A percentile compares a stretch with the other conserved stretches of the same genome.
Conservation (phyloP, 1,140 invertebrate genomes). For the Drosophila sucinea region DNA sequence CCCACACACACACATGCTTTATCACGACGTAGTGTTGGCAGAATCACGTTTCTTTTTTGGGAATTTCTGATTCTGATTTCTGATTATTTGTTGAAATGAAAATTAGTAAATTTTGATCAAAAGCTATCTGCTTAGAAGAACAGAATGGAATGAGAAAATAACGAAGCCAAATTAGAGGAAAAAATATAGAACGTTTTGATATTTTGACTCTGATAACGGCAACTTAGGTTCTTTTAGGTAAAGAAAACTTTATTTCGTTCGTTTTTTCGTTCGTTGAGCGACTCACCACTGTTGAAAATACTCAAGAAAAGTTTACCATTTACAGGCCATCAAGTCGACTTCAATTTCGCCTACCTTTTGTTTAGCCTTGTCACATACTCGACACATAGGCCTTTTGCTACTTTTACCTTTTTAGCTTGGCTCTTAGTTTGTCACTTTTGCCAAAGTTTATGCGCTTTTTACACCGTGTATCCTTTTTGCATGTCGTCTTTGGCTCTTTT, state of each 20-base stretch:
- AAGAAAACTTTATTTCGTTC: not conserved
- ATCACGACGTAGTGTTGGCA: not conserved
- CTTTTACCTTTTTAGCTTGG: constrained; percentile 22
- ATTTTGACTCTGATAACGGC: too few species aligned
- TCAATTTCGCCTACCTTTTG: constrained; percentile 61
- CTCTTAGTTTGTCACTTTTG: constrained; percentile 64
- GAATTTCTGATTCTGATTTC: too few species aligned
- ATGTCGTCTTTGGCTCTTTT: constrained; percentile 56
- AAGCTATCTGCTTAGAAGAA: too few species aligned
- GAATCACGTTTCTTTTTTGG: not conserved
- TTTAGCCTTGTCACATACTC: constrained; percentile 24
- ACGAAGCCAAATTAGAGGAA: not conserved
- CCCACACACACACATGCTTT: constrained; percentile 1
- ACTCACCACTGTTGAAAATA: not conserved
- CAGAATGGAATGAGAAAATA: constrained; percentile 35
- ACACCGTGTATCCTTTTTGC: constrained; percentile 73
- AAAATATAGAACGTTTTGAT: too few species aligned
- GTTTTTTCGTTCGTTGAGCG: not conserved
- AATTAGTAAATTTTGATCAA: too few species aligned
- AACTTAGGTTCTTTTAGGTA: too few species aligned
- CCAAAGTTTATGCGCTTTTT: constrained; percentile 75
- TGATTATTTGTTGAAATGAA: too few species aligned
- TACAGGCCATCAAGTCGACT: constrained; percentile 70
- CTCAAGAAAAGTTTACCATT: constrained; percentile 67
- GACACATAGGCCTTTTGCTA: constrained; percentile 7